These are phyloP conservation scores for Epinephelus coioides DNA, from an alignment of 2,797 vertebrate genomes.

Conservation along the genomic window DNA sequence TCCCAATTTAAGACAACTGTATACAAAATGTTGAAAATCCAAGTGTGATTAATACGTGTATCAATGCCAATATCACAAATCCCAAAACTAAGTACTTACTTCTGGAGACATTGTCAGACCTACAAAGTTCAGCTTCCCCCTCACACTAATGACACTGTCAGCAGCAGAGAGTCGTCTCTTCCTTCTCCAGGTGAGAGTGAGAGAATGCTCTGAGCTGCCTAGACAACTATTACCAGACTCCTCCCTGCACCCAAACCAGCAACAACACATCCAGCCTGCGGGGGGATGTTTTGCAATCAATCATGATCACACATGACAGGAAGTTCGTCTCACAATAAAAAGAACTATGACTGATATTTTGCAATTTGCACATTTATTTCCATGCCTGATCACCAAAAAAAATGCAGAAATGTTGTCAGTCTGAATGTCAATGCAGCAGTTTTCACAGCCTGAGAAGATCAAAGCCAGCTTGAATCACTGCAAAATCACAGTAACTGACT, in stretches of 20 bases:
- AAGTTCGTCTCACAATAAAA: not conserved
- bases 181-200: constrained; percentile 45
- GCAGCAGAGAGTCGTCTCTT: constrained; percentile 3
- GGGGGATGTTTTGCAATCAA: constrained; percentile 50
- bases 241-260: constrained; percentile 43
- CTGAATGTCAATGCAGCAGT: not conserved
- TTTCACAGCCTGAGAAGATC: not conserved
- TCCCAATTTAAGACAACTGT: no score
- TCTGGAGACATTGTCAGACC: constrained; percentile 53
- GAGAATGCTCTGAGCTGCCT: constrained; percentile 21
- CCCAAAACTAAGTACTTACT: constrained; percentile 66
- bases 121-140: constrained; percentile 19
- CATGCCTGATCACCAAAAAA: not conserved
- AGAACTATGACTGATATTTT: not conserved
- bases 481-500: constrained; percentile 23
- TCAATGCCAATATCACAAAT: not conserved
- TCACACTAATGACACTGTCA: constrained; percentile 4
- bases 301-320: constrained; percentile 27
- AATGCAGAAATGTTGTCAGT: not conserved
- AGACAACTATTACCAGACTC: constrained; percentile 48
- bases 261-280: constrained; percentile 27
- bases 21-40: not conserved
- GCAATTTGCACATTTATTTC: not conserved
- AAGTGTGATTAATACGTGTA: not conserved
- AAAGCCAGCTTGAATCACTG: not conserved